phyloP scores from a whole-genome alignment of 2,113 vertebrate species.

The Burhinus oedicnemus region DNA sequence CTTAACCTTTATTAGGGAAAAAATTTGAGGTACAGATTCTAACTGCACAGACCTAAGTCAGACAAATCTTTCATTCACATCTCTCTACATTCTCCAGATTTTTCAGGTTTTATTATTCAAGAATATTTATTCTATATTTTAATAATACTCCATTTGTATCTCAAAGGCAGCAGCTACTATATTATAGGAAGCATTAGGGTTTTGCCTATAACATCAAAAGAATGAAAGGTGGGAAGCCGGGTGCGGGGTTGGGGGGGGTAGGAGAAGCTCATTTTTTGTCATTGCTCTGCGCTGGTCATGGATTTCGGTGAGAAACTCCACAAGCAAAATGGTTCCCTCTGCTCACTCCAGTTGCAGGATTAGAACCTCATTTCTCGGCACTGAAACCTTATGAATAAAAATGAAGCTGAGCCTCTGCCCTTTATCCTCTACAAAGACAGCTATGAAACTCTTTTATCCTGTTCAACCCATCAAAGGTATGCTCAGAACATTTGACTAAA shows the following conservation, averaged over 20 bases:
- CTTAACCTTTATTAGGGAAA: neutral
- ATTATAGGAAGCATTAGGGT: neutral
- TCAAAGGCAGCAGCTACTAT: neutral
- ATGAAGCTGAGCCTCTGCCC: conserved; percentile 48
- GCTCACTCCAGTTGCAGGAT: neutral
- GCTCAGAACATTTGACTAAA: conserved; percentile 52
- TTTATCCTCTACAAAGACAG: conserved; percentile 60
- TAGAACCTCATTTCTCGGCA: conserved; percentile 4
- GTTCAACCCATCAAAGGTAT: conserved; percentile 49
- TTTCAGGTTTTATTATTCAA: neutral
- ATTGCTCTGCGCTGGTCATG: neutral
- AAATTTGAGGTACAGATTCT: neutral
- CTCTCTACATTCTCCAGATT: neutral
- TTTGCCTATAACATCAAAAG: neutral
- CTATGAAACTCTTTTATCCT: conserved; percentile 50
- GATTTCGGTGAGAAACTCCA: neutral
- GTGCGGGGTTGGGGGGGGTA: too few relatives aligned
- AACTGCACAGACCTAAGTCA: neutral
- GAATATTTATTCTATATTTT: neutral
- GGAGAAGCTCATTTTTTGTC: neutral
- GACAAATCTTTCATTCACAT: neutral
- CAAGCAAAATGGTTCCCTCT: neutral
- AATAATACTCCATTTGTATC: neutral
- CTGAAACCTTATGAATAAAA: conserved; percentile 58
- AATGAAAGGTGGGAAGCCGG: neutral